A percentile compares a stretch with the other conserved stretches of the same genome.
Evolutionary conservation across 2,888 invertebrate genomes (phyloP).

Genomic region (Piscicola geometra): DNA sequence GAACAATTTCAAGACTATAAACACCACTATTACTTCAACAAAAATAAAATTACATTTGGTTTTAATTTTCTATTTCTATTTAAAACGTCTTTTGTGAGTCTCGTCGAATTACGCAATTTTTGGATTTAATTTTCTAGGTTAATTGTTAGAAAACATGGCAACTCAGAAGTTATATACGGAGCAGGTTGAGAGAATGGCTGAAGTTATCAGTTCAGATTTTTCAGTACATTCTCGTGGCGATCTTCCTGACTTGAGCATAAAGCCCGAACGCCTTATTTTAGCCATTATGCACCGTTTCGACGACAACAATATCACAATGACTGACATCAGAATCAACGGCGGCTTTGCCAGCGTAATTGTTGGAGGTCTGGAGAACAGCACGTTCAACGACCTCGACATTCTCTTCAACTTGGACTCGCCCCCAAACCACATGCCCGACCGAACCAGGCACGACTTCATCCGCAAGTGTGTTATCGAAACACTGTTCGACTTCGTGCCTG

Average conservation of each 20-base stretch:
- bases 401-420: slow-evolving; percentile 85
- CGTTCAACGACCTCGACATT: slow-evolving; percentile 96
- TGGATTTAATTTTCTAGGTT: too few relatives aligned
- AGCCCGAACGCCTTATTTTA: slow-evolving; percentile 84
- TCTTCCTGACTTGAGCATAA: slow-evolving; percentile 59
- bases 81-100: background rate
- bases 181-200: slow-evolving; percentile 14
- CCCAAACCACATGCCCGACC: slow-evolving; percentile 28
- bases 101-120: background rate
- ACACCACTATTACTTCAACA: too few relatives aligned
- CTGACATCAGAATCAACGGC: slow-evolving; percentile 89
- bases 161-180: slow-evolving; percentile 15
- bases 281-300: slow-evolving; percentile 83
- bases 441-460: slow-evolving; percentile 68
- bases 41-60: too few relatives aligned
- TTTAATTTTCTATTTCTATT: background rate
- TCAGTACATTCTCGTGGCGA: slow-evolving; percentile 7
- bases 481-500: slow-evolving; percentile 78
- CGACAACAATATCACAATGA: slow-evolving; percentile 65
- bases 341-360: slow-evolving; percentile 93
- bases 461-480: slow-evolving; percentile 90
- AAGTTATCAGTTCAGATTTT: slow-evolving; percentile 11
- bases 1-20: too few relatives aligned
- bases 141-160: background rate
- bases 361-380: slow-evolving; percentile 62